phyloP scores from a whole-genome alignment of 1,140 invertebrate genomes.

The Cherax quadricarinatus region DNA sequence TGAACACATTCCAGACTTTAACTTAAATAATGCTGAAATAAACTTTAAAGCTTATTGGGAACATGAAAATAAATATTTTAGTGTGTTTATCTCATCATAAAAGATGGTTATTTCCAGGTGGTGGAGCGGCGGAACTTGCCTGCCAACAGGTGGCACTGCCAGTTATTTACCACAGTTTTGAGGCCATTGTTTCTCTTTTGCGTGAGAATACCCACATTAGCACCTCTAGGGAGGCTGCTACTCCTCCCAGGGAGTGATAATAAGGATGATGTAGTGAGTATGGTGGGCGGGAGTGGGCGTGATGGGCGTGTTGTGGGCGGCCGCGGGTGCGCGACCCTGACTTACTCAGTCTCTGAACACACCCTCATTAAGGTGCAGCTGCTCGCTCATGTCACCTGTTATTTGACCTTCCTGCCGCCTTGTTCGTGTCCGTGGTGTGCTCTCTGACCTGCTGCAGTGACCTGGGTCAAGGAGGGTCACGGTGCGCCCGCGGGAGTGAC shows the following conservation, averaged over 20 bases:
- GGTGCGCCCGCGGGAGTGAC: no score
- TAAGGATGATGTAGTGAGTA: neutral
- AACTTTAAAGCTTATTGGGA: no score
- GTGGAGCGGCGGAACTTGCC: neutral
- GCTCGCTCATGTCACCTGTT: neutral
- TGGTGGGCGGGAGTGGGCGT: neutral
- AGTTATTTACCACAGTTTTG: neutral
- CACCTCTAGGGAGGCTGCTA: neutral
- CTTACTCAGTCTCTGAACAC: constrained; percentile 29
- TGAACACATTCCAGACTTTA: no score
- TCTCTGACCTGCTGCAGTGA: neutral
- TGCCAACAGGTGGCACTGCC: constrained; percentile 38
- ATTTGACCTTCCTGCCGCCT: no score
- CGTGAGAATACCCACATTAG: neutral
- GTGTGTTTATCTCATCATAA: neutral
- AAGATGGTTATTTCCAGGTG: constrained; percentile 5
- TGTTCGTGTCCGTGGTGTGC: neutral
- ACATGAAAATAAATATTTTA: neutral
- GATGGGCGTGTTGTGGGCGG: neutral
- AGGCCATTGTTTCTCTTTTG: neutral
- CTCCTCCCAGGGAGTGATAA: neutral
- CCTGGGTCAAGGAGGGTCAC: neutral
- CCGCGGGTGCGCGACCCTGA: constrained; percentile 21
- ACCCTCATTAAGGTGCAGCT: constrained; percentile 9
- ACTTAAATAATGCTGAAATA: no score